Conservation (phyloP, 2,888 invertebrate genomes). For the Aleiodes testaceus region DNA sequence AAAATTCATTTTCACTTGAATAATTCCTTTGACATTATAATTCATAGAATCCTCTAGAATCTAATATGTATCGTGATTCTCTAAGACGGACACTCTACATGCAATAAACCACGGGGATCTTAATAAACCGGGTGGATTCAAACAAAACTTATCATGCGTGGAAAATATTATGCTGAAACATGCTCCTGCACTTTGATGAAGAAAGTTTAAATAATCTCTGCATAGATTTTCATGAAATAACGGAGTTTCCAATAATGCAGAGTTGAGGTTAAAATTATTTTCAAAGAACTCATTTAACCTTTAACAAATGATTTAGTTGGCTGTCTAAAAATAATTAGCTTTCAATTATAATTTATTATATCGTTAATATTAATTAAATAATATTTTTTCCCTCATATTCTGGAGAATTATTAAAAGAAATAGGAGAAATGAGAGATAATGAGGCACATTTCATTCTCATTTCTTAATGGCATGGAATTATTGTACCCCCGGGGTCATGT, state of each 20-base stretch:
- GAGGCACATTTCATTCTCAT: slow-evolving; percentile 1
- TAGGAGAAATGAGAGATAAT: not conserved
- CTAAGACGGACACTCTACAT: not conserved
- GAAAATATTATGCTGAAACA: slow-evolving; percentile 39
- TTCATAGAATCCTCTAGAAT: slow-evolving; percentile 20
- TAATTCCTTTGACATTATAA: slow-evolving; percentile 37
- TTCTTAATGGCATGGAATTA: not conserved
- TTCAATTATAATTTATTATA: too few relatives aligned
- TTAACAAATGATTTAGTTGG: too few relatives aligned
- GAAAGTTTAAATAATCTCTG: slow-evolving; percentile 28
- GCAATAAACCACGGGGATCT: not conserved
- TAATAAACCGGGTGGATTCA: not conserved
- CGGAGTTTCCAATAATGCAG: too few relatives aligned
- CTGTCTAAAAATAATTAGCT: too few relatives aligned
- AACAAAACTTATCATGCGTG: slow-evolving; percentile 33
- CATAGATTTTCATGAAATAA: too few relatives aligned
- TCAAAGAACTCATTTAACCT: too few relatives aligned
- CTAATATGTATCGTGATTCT: not conserved
- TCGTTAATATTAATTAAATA: not conserved
- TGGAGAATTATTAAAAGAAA: not conserved
- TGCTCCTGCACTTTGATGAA: slow-evolving; percentile 36
- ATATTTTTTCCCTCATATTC: not conserved
- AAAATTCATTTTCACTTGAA: not conserved
- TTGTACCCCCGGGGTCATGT: not conserved
- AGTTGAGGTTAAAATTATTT: too few relatives aligned